These are phyloP conservation scores for Brenthis hecate DNA, from an alignment of 2,888 invertebrate genomes.

Conservation along the genomic window DNA sequence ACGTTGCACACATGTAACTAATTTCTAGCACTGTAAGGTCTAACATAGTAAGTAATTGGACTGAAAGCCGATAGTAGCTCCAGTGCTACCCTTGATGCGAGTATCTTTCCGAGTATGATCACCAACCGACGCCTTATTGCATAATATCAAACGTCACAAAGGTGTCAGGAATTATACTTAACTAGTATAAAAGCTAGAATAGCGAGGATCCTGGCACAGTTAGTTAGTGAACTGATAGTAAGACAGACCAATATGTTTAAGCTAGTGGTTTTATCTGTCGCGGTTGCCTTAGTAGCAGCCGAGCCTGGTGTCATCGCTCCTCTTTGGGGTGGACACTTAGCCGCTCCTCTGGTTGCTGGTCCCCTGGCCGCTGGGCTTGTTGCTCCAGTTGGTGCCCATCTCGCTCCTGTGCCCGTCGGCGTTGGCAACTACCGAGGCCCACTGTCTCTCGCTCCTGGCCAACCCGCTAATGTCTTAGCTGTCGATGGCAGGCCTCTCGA, in stretches of 20 bases:
- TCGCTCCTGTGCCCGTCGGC: constrained; percentile 46
- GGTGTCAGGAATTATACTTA: constrained; percentile 67
- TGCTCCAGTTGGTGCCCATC: constrained; percentile 44
- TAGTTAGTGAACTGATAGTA: constrained; percentile 63
- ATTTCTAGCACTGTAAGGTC: constrained; percentile 76
- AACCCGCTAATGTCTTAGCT: constrained; percentile 72
- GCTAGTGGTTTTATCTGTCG: constrained; percentile 85
- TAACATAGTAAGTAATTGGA: constrained; percentile 78
- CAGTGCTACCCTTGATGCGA: constrained; percentile 40
- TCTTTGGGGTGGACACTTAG: constrained; percentile 39
- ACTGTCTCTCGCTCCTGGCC: constrained; percentile 69
- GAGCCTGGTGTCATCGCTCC: constrained; percentile 58
- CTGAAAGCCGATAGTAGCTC: constrained; percentile 41
- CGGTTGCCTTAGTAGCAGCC: constrained; percentile 82
- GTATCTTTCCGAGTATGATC: constrained; percentile 34
- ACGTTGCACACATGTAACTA: constrained; percentile 44
- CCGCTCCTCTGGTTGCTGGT: constrained; percentile 41
- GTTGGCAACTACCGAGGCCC: constrained; percentile 72
- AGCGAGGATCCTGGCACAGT: constrained; percentile 62
- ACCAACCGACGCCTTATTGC: constrained; percentile 43
- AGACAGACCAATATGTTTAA: constrained; percentile 82
- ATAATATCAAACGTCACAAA: constrained; percentile 52
- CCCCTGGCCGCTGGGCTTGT: constrained; percentile 23
- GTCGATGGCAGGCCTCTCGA: constrained; percentile 75
- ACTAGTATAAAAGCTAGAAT: constrained; percentile 66